Base-by-base conservation (phyloP, 2,888 invertebrate genomes). In the Dascillus cervinus region DNA sequence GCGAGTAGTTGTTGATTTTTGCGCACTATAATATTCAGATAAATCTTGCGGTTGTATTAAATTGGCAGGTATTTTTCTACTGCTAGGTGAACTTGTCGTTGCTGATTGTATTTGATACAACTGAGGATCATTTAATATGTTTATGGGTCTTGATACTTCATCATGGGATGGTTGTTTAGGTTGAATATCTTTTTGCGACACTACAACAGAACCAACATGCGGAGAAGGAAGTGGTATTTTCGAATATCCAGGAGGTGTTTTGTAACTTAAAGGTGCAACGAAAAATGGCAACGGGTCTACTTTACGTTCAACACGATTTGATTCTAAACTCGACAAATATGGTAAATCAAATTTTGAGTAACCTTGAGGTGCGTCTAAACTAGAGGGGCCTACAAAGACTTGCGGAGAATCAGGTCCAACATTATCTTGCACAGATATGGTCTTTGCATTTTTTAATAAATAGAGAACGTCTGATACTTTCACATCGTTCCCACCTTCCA, bases 191-290 rank as follows among this genome's bases (percentile, higher is more conserved):
- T 44, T 44, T 5, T 29, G 49, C 4, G 56, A 56, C 50, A 88
- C 73, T 0, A 89, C 84, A 3, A 89, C 84, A 1, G 87, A 87
- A 1, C 88, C 88, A 0, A 89, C 86, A 50, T 89, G 88, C 0
- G 88, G 88, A 8, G 86, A 80, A 0, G 88, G 88, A 56, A 89
- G 75, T 0, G 86, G 79, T 41, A 89, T 88, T 64, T 88, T 89
- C 0, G 84, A 82, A 54, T 85, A 88, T 2, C 88, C 88, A 26
- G 75, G 70, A 1, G 87, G 88, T n/a, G 87, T 79, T 45, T 81
- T 79, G 52, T 87, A 89, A 52, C 84, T 88, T 12, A 87, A 61
- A 0, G 88, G 88, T 1, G 88, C 88, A 4, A 89, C 88, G 49
- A 88, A 89, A 62, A 88, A 88, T 1, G 87, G 84, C 1, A 86